phyloP scores from a whole-genome alignment of 2,888 invertebrate genomes.

The Eledone cirrhosa region DNA sequence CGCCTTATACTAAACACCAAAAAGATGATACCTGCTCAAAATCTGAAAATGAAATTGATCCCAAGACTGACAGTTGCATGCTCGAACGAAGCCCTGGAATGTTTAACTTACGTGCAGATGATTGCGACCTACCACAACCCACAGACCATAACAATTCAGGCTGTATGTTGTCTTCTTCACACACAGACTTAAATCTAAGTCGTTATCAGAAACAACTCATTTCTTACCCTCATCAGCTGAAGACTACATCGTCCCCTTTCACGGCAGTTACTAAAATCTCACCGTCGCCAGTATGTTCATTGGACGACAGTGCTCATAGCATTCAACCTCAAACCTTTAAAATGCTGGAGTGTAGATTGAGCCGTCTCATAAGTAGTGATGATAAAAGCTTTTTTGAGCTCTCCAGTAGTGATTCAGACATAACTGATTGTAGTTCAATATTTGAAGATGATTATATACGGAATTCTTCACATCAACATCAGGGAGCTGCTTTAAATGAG shows the following conservation, averaged over 20 bases:
- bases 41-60: constrained; percentile 15
- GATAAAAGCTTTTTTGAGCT: constrained; percentile 7
- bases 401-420: constrained; percentile 24
- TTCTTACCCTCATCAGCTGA: neutral
- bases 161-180: neutral
- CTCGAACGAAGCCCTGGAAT: constrained; percentile 18
- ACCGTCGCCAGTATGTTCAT: neutral
- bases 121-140: neutral
- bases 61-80: neutral
- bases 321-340: neutral
- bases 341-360: constrained; percentile 1
- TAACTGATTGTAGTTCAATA: constrained; percentile 24
- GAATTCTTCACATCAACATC: neutral
- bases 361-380: constrained; percentile 15
- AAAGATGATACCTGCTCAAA: constrained; percentile 5
- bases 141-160: neutral
- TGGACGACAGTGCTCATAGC: neutral
- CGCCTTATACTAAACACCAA: neutral
- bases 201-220: neutral
- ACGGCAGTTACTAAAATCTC: neutral
- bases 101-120: constrained; percentile 16
- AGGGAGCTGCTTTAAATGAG: neutral
- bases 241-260: neutral
- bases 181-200: constrained; percentile 10
- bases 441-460: neutral